Conservation (phyloP, 2,113 vertebrate genomes). For the Tylochromis polylepis region DNA sequence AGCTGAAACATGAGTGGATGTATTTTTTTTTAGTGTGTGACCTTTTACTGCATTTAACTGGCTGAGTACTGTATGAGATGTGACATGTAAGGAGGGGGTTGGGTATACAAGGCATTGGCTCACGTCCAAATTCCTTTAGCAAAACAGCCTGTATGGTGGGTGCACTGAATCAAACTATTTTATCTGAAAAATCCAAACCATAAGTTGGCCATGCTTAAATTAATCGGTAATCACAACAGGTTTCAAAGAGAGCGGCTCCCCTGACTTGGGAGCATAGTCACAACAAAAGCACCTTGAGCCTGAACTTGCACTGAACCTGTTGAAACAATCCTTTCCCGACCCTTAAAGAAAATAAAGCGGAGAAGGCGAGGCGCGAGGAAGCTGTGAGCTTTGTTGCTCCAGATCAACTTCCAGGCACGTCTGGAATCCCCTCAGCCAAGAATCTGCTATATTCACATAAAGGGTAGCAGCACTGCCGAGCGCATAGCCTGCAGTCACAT, state of each 20-base stretch:
- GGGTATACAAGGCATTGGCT: not conserved
- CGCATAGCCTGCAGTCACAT: not conserved
- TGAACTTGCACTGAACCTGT: slow-evolving; percentile 27
- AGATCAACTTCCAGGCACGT: slow-evolving; percentile 28
- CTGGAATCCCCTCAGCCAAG: slow-evolving; percentile 30
- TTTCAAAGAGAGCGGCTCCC: not conserved
- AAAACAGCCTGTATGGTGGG: not conserved
- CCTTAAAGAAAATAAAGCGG: slow-evolving; percentile 1
- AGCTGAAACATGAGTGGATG: not conserved
- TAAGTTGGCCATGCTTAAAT: not conserved
- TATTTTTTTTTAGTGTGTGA: not conserved
- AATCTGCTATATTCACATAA: slow-evolving; percentile 14
- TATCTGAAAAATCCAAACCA: not conserved
- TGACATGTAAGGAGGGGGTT: not conserved
- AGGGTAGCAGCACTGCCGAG: not conserved
- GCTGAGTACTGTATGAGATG: not conserved
- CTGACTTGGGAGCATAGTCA: not conserved
- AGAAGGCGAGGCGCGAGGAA: slow-evolving; percentile 19
- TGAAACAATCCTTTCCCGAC: slow-evolving; percentile 7
- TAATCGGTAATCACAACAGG: not conserved
- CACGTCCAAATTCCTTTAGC: not conserved
- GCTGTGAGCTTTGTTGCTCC: slow-evolving; percentile 7
- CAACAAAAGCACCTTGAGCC: slow-evolving; percentile 17
- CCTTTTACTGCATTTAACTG: not conserved
- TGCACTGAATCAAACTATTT: not conserved